Evolutionary conservation across 1,140 invertebrate genomes (phyloP), one percentile per base, ranked within the genome.

Genomic region (Microplitis demolitor): DNA sequence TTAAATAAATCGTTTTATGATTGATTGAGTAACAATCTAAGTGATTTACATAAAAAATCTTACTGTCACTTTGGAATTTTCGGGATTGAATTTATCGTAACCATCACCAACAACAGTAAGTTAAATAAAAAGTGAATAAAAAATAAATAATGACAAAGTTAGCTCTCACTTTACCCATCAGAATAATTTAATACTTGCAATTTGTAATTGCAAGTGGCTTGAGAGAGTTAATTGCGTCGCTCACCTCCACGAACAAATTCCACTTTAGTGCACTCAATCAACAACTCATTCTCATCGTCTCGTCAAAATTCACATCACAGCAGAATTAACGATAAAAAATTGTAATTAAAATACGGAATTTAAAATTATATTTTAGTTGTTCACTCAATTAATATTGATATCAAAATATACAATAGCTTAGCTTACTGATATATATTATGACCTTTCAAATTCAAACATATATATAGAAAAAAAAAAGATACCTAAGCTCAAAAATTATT

Each of bases 181-280:
- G 24, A 31, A 39, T 39, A 62, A 62, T 62, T 62, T 37, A 62
- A 35, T 39, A 56, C 53, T 16, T 56, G n/a, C 6, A 61, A 61
- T 37, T 31, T 54, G 9, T 24, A 58, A 58, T 58, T 58, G 24
- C 56, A 31, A 58, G 24, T 24, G 24, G 4, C 56, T 58, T 5
- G 53, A 24, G 34, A 64, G 39, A 45, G 37, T 24, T 64, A 64
- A 64, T 45, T 64, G 62, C 62, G 62, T 50, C 62, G 62, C 16
- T 64, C 62, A 64, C 62, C 62, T 64, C 62, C 37, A 64, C 4
- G 39, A 45, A 45, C 39, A 45, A 45, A 14, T 45, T 34, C 39
- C 35, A 64, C 62, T 64, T 50, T 6, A 64, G 62, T 64, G 14
- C 39, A 64, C 39, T 50, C 62, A 50, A 35, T 50, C 62, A 64